phyloP scores from a whole-genome alignment of 2,888 invertebrate species.

The Rutpela maculata region DNA sequence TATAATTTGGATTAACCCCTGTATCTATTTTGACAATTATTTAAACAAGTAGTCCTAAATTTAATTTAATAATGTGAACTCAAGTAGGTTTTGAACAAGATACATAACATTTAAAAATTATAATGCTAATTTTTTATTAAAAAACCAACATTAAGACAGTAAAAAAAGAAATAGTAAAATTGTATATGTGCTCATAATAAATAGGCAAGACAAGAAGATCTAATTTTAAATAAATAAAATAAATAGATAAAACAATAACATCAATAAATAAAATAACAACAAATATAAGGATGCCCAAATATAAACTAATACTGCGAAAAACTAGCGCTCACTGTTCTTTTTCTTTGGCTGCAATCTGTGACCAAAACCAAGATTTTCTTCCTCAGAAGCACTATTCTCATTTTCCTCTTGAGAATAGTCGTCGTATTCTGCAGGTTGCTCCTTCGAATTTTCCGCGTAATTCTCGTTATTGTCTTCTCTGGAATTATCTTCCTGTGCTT shows the following conservation, averaged over 20 bases:
- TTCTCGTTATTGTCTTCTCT: slow-evolving; percentile 53
- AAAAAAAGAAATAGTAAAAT: background rate
- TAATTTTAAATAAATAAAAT: slow-evolving; percentile 25
- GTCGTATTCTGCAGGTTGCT: slow-evolving; percentile 59
- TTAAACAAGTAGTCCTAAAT: no score
- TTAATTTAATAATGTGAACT: no score
- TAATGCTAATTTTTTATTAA: background rate
- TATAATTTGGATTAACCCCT: no score
- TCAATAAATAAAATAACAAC: slow-evolving; percentile 36
- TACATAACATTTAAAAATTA: background rate
- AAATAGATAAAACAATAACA: slow-evolving; percentile 28
- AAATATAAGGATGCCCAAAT: slow-evolving; percentile 14
- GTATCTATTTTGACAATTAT: no score
- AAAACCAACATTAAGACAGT: background rate
- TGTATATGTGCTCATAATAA: slow-evolving; percentile 1
- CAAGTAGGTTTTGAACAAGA: no score
- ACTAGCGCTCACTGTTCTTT: background rate
- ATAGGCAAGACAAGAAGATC: slow-evolving; percentile 51
- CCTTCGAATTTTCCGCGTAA: slow-evolving; percentile 36
- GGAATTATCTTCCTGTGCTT: slow-evolving; percentile 46
- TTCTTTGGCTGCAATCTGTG: slow-evolving; percentile 62
- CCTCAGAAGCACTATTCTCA: slow-evolving; percentile 41
- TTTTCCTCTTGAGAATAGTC: slow-evolving; percentile 59
- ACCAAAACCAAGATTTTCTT: slow-evolving; percentile 57
- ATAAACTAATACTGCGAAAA: slow-evolving; percentile 1